Conservation (phyloP, 1,140 invertebrate genomes). For the Bombus sylvicola region DNA sequence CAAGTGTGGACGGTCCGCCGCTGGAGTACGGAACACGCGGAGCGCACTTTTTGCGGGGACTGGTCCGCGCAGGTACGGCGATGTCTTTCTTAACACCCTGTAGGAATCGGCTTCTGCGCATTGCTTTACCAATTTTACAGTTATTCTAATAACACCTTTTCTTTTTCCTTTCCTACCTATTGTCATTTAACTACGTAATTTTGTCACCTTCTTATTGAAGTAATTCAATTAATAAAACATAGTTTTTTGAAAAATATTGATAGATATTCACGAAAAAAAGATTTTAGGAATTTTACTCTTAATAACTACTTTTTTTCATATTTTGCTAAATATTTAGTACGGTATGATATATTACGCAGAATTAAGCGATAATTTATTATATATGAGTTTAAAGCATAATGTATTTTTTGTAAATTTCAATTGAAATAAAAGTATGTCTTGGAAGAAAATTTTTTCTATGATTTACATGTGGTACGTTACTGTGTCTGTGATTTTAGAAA, state of each 20-base stretch:
- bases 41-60: constrained; percentile 60
- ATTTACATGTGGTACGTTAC: constrained; percentile 36
- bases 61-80: constrained; percentile 37
- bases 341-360: no score
- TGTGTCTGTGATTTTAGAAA: constrained; percentile 45
- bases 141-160: no score
- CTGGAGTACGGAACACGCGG: constrained; percentile 68
- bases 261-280: not conserved
- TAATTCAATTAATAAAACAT: not conserved
- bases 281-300: not conserved
- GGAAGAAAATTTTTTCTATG: not conserved
- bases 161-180: not conserved
- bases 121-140: constrained; percentile 8
- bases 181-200: not conserved
- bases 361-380: not conserved
- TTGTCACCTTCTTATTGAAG: not conserved
- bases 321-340: not conserved
- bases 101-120: constrained; percentile 46
- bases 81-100: constrained; percentile 21
- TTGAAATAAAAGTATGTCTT: not conserved
- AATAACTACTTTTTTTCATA: not conserved
- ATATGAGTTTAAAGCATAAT: not conserved
- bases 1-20: constrained; percentile 63
- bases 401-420: not conserved
- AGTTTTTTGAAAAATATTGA: not conserved